Base-by-base conservation (phyloP, 2,797 vertebrate genomes). In the Paratrypauchen microcephalus region DNA sequence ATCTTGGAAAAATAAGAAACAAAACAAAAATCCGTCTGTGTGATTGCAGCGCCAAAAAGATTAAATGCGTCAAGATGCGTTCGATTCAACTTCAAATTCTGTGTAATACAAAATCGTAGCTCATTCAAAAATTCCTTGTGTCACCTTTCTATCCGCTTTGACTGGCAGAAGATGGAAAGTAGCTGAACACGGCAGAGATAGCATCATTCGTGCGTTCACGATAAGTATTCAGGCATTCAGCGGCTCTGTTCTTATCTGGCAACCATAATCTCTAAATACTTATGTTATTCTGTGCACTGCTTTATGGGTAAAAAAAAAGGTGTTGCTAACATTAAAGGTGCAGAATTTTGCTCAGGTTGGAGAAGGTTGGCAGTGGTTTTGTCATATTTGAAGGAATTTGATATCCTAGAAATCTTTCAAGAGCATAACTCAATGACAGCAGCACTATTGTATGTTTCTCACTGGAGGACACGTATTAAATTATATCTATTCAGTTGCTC, bases 201-300 rank as follows among this genome's bases (percentile, higher is more conserved):
- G 88, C 84, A 80, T 92, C 86, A 84, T 86, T 86, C 87, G 80
- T 30, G 23, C 62, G 12, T 83, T 89, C 75, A 76, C 72, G 88
- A 93, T 92, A 93, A 92, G 88, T 88, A 87, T 91, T 91, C 84
- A 81, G 79, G 78, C 81, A 74, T 83, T 87, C 84, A 76, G 84
- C 86, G 6, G 84, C 82, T 79, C 84, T 68, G 48, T 16, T 59
- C 85, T 91, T 94, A 93, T 94, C 92, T 72, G 66, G 58, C 72
- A 74, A 15, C 69, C 41, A 13, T 86, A 87, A 92, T 88, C 89
- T 92, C 83, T 87, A 83, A 85, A 86, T 86, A 88, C 86, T 80
- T 74, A 41, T 67, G 72, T 74, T 69, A 78, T 79, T 81, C 76
- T 74, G 73, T 79, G 77, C 24, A 19, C 80, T 75, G 64, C 72